These are phyloP conservation scores for Palloptera scutellata DNA, from an alignment of 2,888 invertebrate genomes.

Conservation along the genomic window DNA sequence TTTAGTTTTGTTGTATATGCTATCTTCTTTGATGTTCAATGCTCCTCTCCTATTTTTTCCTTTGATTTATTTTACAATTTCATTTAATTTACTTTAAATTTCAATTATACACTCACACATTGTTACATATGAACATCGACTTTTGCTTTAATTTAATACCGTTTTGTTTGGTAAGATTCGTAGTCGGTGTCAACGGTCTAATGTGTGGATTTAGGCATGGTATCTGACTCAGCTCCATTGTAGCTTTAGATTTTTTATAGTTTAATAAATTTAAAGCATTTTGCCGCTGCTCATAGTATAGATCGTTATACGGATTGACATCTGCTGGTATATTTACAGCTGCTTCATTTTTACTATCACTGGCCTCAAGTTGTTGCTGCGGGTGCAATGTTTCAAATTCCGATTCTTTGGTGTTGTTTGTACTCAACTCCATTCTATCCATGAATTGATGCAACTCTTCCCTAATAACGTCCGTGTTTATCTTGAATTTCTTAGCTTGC, in stretches of 20 bases:
- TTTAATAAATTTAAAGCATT: constrained; percentile 41
- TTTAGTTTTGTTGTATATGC: constrained; percentile 2
- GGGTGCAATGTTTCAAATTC: no score
- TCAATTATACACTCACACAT: constrained; percentile 3
- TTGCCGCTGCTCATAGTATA: constrained; percentile 42
- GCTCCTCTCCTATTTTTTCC: neutral
- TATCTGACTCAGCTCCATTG: constrained; percentile 41
- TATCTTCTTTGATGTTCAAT: neutral
- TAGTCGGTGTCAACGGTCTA: constrained; percentile 24
- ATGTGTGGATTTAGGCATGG: constrained; percentile 36
- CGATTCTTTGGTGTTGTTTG: neutral
- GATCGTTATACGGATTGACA: constrained; percentile 39
- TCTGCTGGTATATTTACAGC: neutral
- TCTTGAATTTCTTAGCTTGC: constrained; percentile 37
- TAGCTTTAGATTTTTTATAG: constrained; percentile 44
- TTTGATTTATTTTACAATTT: neutral
- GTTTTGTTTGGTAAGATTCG: no score
- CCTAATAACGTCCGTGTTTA: constrained; percentile 32
- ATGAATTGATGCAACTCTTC: constrained; percentile 32
- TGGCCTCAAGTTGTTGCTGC: neutral
- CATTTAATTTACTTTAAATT: constrained; percentile 3
- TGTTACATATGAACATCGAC: constrained; percentile 32
- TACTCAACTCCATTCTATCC: constrained; percentile 24
- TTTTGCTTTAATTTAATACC: constrained; percentile 29
- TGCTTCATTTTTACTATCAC: neutral